phyloP scores from a whole-genome alignment of 2,113 vertebrate species.

The Dipodomys stephensi region DNA sequence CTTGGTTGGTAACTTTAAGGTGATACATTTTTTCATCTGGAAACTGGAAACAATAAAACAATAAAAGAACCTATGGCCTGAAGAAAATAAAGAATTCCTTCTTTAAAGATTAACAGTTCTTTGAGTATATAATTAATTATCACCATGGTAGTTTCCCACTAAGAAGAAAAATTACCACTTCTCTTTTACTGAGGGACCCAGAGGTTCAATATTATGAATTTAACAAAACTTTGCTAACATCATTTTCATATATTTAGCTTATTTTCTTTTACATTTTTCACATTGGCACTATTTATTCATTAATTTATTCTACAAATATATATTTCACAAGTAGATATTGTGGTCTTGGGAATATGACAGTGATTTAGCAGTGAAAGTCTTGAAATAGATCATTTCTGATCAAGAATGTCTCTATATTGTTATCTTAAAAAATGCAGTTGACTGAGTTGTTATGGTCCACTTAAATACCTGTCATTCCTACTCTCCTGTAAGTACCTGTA shows the following conservation, averaged over 20 bases:
- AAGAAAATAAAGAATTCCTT: background rate
- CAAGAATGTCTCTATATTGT: background rate
- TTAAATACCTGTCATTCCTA: background rate
- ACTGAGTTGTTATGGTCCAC: background rate
- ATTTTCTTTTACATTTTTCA: background rate
- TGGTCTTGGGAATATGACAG: background rate
- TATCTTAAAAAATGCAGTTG: background rate
- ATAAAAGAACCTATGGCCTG: too few relatives aligned
- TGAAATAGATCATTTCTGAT: background rate
- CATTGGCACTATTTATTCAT: background rate
- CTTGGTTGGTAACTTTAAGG: too few relatives aligned
- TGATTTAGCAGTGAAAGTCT: background rate
- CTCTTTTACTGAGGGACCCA: background rate
- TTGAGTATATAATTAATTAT: background rate
- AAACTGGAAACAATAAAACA: too few relatives aligned
- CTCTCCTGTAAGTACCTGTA: background rate
- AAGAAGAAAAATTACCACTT: background rate
- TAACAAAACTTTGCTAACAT: background rate
- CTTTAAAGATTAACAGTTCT: background rate
- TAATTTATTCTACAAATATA: background rate
- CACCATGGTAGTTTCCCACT: background rate
- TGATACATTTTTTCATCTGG: too few relatives aligned
- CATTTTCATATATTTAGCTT: background rate
- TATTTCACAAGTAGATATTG: background rate
- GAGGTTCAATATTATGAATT: background rate